Evolutionary conservation across 64 coral and sea anemone species (phyloP), one percentile per base, ranked within the genome.

Genomic region (Montipora foliosa): DNA sequence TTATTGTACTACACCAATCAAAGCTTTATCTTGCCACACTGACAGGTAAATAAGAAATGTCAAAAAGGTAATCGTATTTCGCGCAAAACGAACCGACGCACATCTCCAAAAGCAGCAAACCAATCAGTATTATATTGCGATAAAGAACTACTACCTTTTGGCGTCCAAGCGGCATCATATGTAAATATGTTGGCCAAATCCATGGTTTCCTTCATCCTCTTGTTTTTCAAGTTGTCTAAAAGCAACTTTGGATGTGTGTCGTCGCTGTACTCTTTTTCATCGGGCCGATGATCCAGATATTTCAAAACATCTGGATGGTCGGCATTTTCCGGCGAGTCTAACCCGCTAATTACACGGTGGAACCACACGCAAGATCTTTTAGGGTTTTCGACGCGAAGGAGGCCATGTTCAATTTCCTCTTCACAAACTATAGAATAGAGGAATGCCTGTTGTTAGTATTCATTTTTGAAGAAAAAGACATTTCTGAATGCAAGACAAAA

Each of bases 311-410:
- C 75, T 29, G 75, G 53, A 72, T 84, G 70, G 13, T 74, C 50
- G 55, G 68, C 58, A 45, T 87, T 24, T 52, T 77, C 80, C 14
- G 44, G n/a, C 20, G 83, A 47, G 66, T 82, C 80, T 4, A 87
- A 46, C 21, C 75, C 85, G 49, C 51, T 94, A 22, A 97, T 87
- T 61, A 58, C 53, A 22, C 95, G 88, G 76, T 92, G 95, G 21
- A 97, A 91, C 95, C 95, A 97, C 6, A 90, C 47, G 71, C 92
- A 97, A 25, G 94, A 94, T 48, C 73, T 74, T 60, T 84, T 48
- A 66, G 60, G 55, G 79, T 87, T 68, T 79, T 78, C 76, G 62
- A 84, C 80, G 67, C 29, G 17, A 7, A 97, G 45, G 52, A 97
- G 88, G 0, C 95, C 95, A 44, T 45, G 67, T 46, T 92, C 84